phyloP scores from a whole-genome alignment of 1,140 invertebrate genomes.

The Scaptodrosophila lebanonensis region DNA sequence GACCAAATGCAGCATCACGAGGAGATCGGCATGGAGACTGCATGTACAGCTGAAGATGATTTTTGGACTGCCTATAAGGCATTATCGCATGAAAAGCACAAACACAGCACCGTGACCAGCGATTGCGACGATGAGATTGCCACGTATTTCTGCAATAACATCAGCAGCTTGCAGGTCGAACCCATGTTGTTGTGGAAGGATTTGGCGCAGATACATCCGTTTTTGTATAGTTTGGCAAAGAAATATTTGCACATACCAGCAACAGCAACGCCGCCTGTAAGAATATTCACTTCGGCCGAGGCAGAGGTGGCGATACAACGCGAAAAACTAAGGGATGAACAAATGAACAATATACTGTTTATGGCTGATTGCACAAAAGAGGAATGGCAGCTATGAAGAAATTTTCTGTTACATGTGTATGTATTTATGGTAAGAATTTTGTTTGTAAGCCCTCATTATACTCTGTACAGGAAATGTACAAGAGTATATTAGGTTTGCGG shows the following conservation, averaged over 20 bases:
- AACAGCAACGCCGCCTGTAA: constrained; percentile 19
- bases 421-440: no score
- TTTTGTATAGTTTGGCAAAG: constrained; percentile 31
- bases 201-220: constrained; percentile 33
- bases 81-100: constrained; percentile 27
- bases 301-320: background rate
- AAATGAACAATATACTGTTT: constrained; percentile 31
- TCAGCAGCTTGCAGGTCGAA: constrained; percentile 33
- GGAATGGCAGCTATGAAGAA: constrained; percentile 45
- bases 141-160: constrained; percentile 27
- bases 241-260: constrained; percentile 45
- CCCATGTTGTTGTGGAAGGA: constrained; percentile 38
- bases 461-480: no score
- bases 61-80: constrained; percentile 35
- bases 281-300: constrained; percentile 6
- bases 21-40: background rate
- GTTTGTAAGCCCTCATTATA: no score
- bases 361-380: constrained; percentile 27
- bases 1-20: constrained; percentile 1
- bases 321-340: constrained; percentile 8
- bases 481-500: no score
- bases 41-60: constrained; percentile 11
- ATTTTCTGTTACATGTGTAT: no score
- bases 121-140: constrained; percentile 33
- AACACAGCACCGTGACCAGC: constrained; percentile 6